Evolutionary conservation across 2,113 vertebrate genomes (phyloP).

Genomic region (Girardinichthys multiradiatus): DNA sequence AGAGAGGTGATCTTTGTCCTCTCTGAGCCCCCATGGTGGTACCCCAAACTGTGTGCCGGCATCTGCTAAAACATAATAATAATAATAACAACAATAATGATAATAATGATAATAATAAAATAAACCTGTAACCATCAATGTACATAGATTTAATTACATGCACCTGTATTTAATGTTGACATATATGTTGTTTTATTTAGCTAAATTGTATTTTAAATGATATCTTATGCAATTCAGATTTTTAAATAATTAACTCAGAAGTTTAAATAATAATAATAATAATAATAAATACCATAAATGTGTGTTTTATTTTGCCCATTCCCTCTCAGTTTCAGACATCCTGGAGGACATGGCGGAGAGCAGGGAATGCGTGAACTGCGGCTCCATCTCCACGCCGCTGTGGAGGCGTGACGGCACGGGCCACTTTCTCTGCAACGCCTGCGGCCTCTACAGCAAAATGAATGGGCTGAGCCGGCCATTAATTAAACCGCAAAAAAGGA

Average conservation of each 20-base stretch:
- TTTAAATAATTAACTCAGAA: too few species aligned
- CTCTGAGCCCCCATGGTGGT: too few species aligned
- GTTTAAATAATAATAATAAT: not conserved
- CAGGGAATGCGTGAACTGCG: conserved; percentile 97
- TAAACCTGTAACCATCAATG: too few species aligned
- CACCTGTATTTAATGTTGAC: too few species aligned
- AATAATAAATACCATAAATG: not conserved
- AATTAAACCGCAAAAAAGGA: conserved; percentile 97
- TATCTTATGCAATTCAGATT: too few species aligned
- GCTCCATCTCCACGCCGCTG: conserved; percentile 96
- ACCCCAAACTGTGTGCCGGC: too few species aligned
- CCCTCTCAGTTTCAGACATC: conserved; percentile 81
- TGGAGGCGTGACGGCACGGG: conserved; percentile 98
- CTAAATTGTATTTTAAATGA: too few species aligned
- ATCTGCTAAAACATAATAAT: too few species aligned
- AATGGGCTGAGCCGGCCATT: conserved; percentile 97
- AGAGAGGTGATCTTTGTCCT: too few species aligned
- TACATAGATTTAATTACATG: too few species aligned
- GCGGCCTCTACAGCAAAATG: conserved; percentile 99
- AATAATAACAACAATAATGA: not conserved
- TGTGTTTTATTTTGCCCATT: not conserved
- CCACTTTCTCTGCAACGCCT: conserved; percentile 98
- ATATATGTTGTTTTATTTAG: too few species aligned
- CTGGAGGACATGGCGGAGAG: conserved; percentile 95
- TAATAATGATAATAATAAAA: not conserved